A percentile compares a stretch with the other conserved stretches of the same genome.
These are phyloP conservation scores for Odocoileus virginianus DNA, from an alignment of 2,113 vertebrate species.

Conservation along the genomic window DNA sequence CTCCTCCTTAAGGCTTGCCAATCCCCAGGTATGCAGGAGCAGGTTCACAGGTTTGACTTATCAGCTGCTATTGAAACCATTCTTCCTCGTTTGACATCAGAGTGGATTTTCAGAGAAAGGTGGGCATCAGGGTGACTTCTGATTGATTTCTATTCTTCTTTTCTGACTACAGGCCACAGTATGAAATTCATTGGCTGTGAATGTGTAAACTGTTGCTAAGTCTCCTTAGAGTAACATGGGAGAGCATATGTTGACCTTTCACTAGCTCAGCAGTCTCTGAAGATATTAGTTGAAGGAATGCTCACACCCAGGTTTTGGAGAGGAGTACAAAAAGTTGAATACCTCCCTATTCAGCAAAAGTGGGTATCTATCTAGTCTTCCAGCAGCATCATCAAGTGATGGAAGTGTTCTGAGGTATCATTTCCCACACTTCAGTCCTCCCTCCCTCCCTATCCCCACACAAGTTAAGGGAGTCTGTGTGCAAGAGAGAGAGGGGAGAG, in stretches of 20 bases:
- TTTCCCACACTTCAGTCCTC: not conserved
- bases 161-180: not conserved
- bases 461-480: not conserved
- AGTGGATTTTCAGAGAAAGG: not conserved
- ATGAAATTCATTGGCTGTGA: not conserved
- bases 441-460: too few species aligned
- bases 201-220: not conserved
- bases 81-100: not conserved
- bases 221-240: not conserved
- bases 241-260: not conserved
- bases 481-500: not conserved
- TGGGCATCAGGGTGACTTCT: not conserved
- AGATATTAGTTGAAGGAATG: not conserved
- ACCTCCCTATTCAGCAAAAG: not conserved
- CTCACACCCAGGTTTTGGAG: not conserved
- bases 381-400: not conserved
- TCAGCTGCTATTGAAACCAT: conserved; percentile 29
- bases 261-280: not conserved
- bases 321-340: not conserved
- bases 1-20: conserved; percentile 55
- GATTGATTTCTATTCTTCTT: conserved; percentile 22
- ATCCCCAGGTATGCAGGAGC: conserved; percentile 19
- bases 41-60: conserved; percentile 30
- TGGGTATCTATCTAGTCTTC: rapidly evolving
- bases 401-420: not conserved